Evolutionary conservation across 2,888 invertebrate genomes (phyloP), one percentile per base, ranked within the genome.

Genomic region (Thereva nobilitata): DNA sequence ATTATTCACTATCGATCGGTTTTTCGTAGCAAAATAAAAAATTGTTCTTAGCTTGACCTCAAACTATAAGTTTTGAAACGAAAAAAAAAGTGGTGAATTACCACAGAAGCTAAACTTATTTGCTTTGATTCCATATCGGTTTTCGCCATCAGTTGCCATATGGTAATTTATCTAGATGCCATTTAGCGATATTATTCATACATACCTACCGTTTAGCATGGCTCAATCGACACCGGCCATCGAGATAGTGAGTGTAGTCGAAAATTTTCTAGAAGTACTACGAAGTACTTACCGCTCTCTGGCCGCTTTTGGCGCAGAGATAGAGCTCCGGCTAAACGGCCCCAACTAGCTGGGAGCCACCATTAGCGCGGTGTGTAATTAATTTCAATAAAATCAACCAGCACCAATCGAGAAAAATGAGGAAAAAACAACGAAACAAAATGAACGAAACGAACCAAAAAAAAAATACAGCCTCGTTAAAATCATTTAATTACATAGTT

Each of bases 111-210:
- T 41, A 50, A 61, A 50, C 50, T 35, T 41, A 50, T 50, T 61
- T 50, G 61, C 34, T 40, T 49, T 61, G 61, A 61, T 61, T 50
- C 61, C 12, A 23, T 61, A 61, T 61, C 61, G 35, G 35, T 49
- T 12, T 41, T 9, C 41, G n/a, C 61, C 50, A 61, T 61, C 61
- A 38, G 61, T 50, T 61, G 61, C 64, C 71, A 70, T 70, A 72
- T 71, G 71, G 72, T 72, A 72, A 72, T 72, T 72, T 72, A 72
- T 72, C 71, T 72, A 72, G 72, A 72, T 72, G 71, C 72, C 71
- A 72, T 72, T 72, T 72, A 70, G 65, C 70, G 72, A 72, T 72
- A 64, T 64, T 54, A 64, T 64, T 53, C 53, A 64, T 64, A 64
- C 64, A 53, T 64, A 53, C 61, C 61, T 61, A 50, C 61, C 61